These are phyloP conservation scores for Harpegnathos saltator DNA, from an alignment of 1,140 invertebrate genomes.

Conservation along the genomic window DNA sequence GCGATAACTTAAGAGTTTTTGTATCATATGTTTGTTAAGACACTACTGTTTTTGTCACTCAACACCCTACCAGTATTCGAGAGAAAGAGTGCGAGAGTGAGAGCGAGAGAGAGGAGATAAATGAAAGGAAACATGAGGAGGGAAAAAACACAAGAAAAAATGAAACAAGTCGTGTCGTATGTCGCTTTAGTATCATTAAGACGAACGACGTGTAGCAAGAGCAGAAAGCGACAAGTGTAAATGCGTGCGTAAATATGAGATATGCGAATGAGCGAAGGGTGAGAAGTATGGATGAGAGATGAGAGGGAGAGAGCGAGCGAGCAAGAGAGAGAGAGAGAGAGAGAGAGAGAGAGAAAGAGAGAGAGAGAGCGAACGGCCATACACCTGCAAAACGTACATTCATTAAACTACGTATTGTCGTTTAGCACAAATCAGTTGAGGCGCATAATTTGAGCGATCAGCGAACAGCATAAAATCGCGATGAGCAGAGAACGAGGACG, in stretches of 20 bases:
- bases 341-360: background rate
- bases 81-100: background rate
- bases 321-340: background rate
- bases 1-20: conserved; percentile 83
- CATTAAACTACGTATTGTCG: conserved; percentile 81
- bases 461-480: conserved; percentile 45
- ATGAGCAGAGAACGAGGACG: conserved; percentile 23
- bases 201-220: conserved; percentile 58
- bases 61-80: conserved; percentile 84
- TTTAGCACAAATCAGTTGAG: conserved; percentile 82
- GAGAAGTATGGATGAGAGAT: background rate
- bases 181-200: conserved; percentile 60
- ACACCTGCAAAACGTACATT: conserved; percentile 74
- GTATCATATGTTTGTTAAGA: conserved; percentile 85
- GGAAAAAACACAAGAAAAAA: conserved; percentile 4
- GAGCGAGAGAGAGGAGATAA: conserved; percentile 21
- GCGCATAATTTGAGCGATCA: conserved; percentile 27
- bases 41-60: conserved; percentile 82
- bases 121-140: no score
- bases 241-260: conserved; percentile 22
- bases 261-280: background rate
- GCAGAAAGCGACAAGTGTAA: conserved; percentile 49
- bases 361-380: conserved; percentile 66
- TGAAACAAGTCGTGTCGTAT: conserved; percentile 20
- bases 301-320: background rate